A percentile compares a stretch with the other conserved stretches of the same genome.
Conservation (phyloP, 2,888 invertebrate species). For the Drosophila neotestacea region DNA sequence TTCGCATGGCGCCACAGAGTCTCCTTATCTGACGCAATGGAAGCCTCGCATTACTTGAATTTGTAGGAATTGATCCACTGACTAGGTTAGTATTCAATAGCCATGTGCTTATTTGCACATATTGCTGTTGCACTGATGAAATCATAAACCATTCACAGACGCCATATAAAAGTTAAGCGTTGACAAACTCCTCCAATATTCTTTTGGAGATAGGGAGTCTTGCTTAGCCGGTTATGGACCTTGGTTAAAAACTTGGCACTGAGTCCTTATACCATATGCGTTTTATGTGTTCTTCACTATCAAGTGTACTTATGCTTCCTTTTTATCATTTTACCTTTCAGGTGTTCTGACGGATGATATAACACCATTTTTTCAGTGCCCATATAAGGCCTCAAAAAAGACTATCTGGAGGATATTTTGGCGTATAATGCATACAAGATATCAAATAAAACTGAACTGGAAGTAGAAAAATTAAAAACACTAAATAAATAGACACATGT, state of each 20-base stretch:
- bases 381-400: no score
- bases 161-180: constrained; percentile 72
- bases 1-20: neutral
- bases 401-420: no score
- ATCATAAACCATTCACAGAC: constrained; percentile 84
- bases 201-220: constrained; percentile 79
- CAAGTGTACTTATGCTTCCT: constrained; percentile 19
- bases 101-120: neutral
- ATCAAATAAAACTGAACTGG: neutral
- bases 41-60: no score
- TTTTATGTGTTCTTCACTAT: neutral
- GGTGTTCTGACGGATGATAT: constrained; percentile 3
- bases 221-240: constrained; percentile 76
- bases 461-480: neutral
- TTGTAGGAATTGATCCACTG: neutral
- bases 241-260: constrained; percentile 83
- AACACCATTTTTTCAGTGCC: no score
- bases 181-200: constrained; percentile 81
- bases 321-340: constrained; percentile 27
- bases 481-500: constrained; percentile 27
- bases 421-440: no score
- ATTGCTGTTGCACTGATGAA: constrained; percentile 70
- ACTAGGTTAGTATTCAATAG: constrained; percentile 38
- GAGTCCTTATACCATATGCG: constrained; percentile 39
- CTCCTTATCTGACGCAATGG: no score